Percentiles rank a stretch among this genome's conserved stretches.
Conservation (phyloP, 2,888 invertebrate genomes). For the Troides oblongomaculatus region DNA sequence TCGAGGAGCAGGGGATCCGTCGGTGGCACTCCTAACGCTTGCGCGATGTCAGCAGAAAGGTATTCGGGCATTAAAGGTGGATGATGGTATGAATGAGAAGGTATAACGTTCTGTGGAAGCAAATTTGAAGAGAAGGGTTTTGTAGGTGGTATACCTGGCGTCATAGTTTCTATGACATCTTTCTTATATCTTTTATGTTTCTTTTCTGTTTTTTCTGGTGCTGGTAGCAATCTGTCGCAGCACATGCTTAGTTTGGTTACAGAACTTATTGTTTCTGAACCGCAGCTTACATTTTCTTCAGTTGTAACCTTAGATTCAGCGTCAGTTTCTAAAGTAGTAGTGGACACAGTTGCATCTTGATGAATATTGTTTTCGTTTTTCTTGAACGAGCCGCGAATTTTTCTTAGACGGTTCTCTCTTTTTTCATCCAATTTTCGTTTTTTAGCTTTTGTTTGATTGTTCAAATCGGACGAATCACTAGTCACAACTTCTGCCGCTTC, state of each 20-base stretch:
- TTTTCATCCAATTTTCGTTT: conserved; percentile 56
- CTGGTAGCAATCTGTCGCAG: conserved; percentile 63
- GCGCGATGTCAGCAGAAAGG: conserved; percentile 67
- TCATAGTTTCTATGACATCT: conserved; percentile 13
- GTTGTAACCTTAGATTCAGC: conserved; percentile 39
- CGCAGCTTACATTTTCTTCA: not conserved
- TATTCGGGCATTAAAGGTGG: conserved; percentile 60
- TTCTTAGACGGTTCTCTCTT: conserved; percentile 66
- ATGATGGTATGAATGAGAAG: conserved; percentile 42
- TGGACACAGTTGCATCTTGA: conserved; percentile 81
- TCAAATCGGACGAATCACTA: conserved; percentile 40
- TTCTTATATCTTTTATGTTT: conserved; percentile 34
- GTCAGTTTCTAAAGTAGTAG: conserved; percentile 68
- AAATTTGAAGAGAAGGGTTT: conserved; percentile 34
- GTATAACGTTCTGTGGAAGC: conserved; percentile 22
- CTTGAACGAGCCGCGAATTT: conserved; percentile 70
- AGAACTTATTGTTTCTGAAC: conserved; percentile 42
- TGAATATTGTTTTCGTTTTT: conserved; percentile 55
- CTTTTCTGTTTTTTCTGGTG: conserved; percentile 41
- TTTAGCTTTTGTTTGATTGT: conserved; percentile 43
- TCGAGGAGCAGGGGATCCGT: conserved; percentile 72
- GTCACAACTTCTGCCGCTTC: conserved; percentile 32
- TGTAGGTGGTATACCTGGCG: conserved; percentile 33
- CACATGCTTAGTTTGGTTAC: conserved; percentile 63
- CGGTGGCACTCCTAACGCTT: conserved; percentile 69